These are phyloP conservation scores for Diceros bicornis DNA, from an alignment of 2,797 vertebrate genomes.

Conservation along the genomic window DNA sequence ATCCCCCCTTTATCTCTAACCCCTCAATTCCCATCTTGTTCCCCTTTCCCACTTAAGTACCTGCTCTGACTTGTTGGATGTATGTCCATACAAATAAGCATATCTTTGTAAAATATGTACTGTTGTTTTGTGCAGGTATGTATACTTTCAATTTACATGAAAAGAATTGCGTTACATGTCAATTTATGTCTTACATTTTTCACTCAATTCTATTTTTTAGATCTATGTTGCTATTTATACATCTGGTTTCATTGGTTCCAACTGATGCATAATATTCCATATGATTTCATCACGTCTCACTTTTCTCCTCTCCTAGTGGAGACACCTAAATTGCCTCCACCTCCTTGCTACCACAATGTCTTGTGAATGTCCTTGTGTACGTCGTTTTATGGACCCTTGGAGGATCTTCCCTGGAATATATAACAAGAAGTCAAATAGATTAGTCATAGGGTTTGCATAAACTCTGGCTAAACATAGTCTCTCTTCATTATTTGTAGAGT, in stretches of 20 bases:
- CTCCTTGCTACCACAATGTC: background rate
- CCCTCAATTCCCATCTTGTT: background rate
- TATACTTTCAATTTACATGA: background rate
- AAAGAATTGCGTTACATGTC: background rate
- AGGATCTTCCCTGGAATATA: background rate
- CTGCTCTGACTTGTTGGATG: background rate
- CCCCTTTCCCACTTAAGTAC: background rate
- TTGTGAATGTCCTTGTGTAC: background rate
- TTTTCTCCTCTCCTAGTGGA: background rate
- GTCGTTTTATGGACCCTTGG: background rate
- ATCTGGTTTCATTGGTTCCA: background rate
- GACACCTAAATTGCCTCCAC: background rate
- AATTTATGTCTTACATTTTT: background rate
- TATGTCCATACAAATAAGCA: background rate
- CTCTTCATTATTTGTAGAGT: background rate
- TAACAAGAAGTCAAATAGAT: slow-evolving; percentile 6
- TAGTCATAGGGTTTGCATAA: background rate
- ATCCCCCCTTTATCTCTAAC: background rate
- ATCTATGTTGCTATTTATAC: background rate
- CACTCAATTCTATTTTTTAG: background rate
- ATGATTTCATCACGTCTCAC: background rate
- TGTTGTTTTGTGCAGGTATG: background rate
- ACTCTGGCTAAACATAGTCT: background rate
- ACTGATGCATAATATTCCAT: background rate
- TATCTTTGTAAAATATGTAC: slow-evolving; percentile 12